phyloP scores from a whole-genome alignment of 92 coral and sea anemone genomes.

The Bergia sp. region DNA sequence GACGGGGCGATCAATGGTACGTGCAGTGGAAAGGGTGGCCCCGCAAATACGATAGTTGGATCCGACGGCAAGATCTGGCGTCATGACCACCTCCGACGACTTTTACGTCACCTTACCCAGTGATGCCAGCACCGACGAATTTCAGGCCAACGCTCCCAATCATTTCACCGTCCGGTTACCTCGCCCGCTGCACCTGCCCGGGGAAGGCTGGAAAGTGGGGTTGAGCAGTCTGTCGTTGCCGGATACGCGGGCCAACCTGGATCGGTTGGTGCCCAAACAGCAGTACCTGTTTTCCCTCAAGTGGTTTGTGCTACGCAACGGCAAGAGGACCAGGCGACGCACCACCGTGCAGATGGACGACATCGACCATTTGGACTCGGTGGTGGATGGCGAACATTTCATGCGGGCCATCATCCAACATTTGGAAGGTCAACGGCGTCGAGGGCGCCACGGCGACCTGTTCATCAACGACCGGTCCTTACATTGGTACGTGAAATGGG shows the following conservation, averaged over 20 bases:
- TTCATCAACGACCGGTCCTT: no score
- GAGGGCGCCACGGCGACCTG: conserved; percentile 43
- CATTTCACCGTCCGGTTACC: background rate
- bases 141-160: background rate
- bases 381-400: conserved; percentile 29
- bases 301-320: conserved; percentile 16
- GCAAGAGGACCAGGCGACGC: background rate
- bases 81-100: no score
- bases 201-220: conserved; percentile 3
- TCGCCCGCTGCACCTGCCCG: background rate
- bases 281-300: conserved; percentile 37
- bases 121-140: background rate
- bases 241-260: conserved; percentile 43
- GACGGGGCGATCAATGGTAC: conserved; percentile 41
- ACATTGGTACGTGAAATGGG: conserved; percentile 54
- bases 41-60: conserved; percentile 44
- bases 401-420: conserved; percentile 50
- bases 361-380: conserved; percentile 31
- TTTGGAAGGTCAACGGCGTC: conserved; percentile 30
- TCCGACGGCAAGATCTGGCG: conserved; percentile 42
- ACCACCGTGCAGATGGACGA: conserved; percentile 38
- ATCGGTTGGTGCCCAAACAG: conserved; percentile 40
- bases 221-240: conserved; percentile 49
- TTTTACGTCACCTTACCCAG: background rate
- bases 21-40: conserved; percentile 52